Conservation (phyloP, 2,797 vertebrate genomes). For the Lithobates sylvaticus region DNA sequence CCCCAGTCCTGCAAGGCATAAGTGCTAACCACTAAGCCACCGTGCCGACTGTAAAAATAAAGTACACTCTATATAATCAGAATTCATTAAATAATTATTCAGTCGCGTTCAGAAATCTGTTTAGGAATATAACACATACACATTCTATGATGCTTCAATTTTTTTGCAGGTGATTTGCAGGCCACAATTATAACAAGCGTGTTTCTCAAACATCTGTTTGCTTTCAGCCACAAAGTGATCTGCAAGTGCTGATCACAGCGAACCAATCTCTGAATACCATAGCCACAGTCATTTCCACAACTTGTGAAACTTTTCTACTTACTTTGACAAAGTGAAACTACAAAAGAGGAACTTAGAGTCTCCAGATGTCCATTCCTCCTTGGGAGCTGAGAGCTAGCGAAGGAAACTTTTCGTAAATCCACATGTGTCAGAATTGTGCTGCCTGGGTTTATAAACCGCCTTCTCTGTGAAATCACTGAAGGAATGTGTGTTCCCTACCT, state of each 20-base stretch:
- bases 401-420: slow-evolving; percentile 11
- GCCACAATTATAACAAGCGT: too few relatives aligned
- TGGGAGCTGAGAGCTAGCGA: not conserved
- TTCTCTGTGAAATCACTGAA: not conserved
- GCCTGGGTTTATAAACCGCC: not conserved
- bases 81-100: too few relatives aligned
- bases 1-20: too few relatives aligned
- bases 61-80: too few relatives aligned
- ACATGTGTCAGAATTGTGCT: slow-evolving; percentile 5
- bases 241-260: not conserved
- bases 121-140: too few relatives aligned
- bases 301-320: slow-evolving; percentile 15
- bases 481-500: slow-evolving; percentile 13
- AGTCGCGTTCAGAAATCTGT: too few relatives aligned
- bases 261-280: not conserved
- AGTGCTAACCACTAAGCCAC: too few relatives aligned
- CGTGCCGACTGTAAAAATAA: too few relatives aligned
- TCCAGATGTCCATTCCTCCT: slow-evolving; percentile 26
- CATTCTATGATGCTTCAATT: too few relatives aligned
- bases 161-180: too few relatives aligned
- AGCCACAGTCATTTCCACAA: not conserved
- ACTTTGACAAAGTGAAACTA: slow-evolving; percentile 13
- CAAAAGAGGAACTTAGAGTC: slow-evolving; percentile 16
- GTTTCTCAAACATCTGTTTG: slow-evolving; percentile 23
- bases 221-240: not conserved